Percentiles rank a stretch among this genome's conserved stretches.
These are phyloP conservation scores for Brienomyrus brachyistius DNA, from an alignment of 2,113 vertebrate species.

Conservation along the genomic window DNA sequence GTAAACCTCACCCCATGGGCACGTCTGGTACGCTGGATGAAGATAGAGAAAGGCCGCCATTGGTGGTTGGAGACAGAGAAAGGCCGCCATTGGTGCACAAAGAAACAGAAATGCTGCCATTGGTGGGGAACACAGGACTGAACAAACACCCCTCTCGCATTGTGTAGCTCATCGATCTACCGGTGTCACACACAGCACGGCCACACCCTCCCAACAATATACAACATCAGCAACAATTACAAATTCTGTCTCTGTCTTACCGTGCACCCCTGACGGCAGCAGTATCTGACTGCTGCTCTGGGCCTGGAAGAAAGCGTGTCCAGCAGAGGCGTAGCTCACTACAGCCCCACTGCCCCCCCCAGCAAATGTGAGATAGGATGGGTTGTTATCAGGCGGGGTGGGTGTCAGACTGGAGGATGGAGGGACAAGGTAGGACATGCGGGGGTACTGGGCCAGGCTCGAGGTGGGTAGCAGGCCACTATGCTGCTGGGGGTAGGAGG, in stretches of 20 bases:
- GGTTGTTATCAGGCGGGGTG: slow-evolving; percentile 45
- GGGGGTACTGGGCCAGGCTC: slow-evolving; percentile 49
- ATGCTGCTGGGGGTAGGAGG: slow-evolving; percentile 38
- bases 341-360: slow-evolving; percentile 47
- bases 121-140: neutral
- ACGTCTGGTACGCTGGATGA: slow-evolving; percentile 51
- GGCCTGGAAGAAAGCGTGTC: slow-evolving; percentile 56
- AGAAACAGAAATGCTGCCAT: neutral
- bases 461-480: slow-evolving; percentile 30
- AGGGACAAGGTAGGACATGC: slow-evolving; percentile 54
- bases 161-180: neutral
- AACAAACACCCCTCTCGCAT: neutral
- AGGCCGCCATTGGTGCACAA: neutral
- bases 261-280: slow-evolving; percentile 54
- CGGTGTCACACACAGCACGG: neutral
- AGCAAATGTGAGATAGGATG: slow-evolving; percentile 56
- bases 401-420: slow-evolving; percentile 59
- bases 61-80: slow-evolving; percentile 17
- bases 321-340: slow-evolving; percentile 47
- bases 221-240: neutral
- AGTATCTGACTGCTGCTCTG: slow-evolving; percentile 53
- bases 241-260: slow-evolving; percentile 12
- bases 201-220: neutral
- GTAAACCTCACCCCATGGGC: slow-evolving; percentile 56
- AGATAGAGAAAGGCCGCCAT: neutral